Evolutionary conservation across 2,113 vertebrate species (phyloP), one percentile per base, ranked within the genome.

Genomic region (Pleuronectes platessa): DNA sequence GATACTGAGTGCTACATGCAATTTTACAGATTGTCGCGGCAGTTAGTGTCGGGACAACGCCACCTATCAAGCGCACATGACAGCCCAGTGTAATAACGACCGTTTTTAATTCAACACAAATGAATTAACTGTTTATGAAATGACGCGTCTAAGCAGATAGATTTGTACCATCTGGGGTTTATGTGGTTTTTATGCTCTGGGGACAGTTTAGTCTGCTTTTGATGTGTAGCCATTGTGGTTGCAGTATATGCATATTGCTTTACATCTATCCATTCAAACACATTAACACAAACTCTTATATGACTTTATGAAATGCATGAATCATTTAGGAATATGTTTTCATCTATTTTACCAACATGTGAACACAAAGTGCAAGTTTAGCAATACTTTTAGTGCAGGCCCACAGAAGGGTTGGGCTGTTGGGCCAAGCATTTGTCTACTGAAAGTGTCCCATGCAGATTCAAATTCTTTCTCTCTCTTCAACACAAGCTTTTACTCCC

Each of bases 111-210:
- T 67, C 66, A 85, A 71, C 40, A 55, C 53, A 81, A 87, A 80
- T 79, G 5, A 82, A 84, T 85, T 75, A 84, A 77, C 53, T 73
- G 77, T 86, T 81, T 49, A 71, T 76, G 64, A 83, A 86, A 75
- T 74, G 58, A 83, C 73, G 68, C 66, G 78, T 81, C 84, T 70
- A 76, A 84, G 66, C 74, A 78, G 78, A 84, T 65, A 79, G 24
- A 88, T 81, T 83, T 75, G 79, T 77, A 59, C 71, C 84, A 84
- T 89, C 76, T 82, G 84, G 74, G 78, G 61, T 84, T 81, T 79
- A 76, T 85, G 74, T 79, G 71, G 53, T 75, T 86, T 74, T 27
- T 51, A 76, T 20, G 47, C 88, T 81, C 73, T 8, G 61, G 80
- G 68, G 86, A 70, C 20, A 47, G 51, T 27, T 78, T 40, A 51